Percentiles rank a stretch among this genome's conserved stretches.
These are phyloP conservation scores for Himalopsyche phryganea DNA, from an alignment of 1,140 invertebrate genomes.

Conservation along the genomic window DNA sequence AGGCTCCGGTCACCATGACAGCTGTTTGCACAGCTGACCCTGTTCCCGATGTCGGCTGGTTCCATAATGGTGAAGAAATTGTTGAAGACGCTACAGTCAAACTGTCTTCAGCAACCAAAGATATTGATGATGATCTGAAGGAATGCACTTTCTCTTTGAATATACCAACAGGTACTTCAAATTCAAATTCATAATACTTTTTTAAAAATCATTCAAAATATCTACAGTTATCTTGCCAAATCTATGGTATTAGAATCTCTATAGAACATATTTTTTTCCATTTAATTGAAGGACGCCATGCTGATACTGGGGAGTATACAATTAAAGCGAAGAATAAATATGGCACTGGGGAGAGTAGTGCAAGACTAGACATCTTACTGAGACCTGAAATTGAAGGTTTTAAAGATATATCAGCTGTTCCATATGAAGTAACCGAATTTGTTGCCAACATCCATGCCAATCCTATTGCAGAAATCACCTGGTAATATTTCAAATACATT, in stretches of 20 bases:
- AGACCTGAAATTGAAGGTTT: conserved; percentile 72
- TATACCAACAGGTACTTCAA: conserved; percentile 58
- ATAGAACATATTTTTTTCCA: not conserved
- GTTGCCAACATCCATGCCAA: conserved; percentile 70
- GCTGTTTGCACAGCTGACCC: conserved; percentile 81
- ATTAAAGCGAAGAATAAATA: conserved; percentile 76
- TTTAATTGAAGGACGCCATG: conserved; percentile 53
- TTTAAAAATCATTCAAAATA: no score
- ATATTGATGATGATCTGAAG: conserved; percentile 69
- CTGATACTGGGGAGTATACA: conserved; percentile 78
- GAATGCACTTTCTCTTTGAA: conserved; percentile 70
- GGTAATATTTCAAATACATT: conserved; percentile 47
- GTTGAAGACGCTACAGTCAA: conserved; percentile 45
- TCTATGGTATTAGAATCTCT: not conserved
- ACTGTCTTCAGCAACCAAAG: conserved; percentile 56
- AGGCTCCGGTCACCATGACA: conserved; percentile 67
- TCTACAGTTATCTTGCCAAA: not conserved
- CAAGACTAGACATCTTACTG: conserved; percentile 68
- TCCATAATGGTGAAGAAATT: conserved; percentile 53
- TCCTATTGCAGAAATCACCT: conserved; percentile 73
- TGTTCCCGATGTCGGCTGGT: conserved; percentile 55
- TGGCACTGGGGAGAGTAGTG: conserved; percentile 66
- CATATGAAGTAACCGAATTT: conserved; percentile 69
- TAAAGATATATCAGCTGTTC: conserved; percentile 67
- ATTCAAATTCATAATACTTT: no score